Evolutionary conservation across 1,140 invertebrate species (phyloP).

Genomic region (Gryllus bimaculatus): DNA sequence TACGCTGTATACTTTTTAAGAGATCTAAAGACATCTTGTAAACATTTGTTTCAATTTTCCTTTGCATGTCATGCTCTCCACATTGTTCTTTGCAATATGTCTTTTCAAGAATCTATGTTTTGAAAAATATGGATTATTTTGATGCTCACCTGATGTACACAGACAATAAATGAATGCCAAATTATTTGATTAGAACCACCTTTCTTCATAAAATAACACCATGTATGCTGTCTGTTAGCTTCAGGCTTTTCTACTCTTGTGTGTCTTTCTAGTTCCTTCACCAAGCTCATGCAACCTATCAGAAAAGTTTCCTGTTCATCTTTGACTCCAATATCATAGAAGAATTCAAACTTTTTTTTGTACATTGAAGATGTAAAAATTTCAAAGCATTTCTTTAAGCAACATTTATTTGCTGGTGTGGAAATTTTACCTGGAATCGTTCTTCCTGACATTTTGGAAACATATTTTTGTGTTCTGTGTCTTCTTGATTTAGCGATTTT

Average conservation of each 20-base stretch:
- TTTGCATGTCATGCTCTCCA: not conserved
- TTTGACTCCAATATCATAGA: not conserved
- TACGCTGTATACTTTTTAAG: not conserved
- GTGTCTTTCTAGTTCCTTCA: not conserved
- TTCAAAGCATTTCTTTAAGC: not conserved
- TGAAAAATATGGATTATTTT: not conserved
- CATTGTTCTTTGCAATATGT: not conserved
- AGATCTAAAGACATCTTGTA: not conserved
- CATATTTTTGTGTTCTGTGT: not conserved
- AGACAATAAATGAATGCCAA: not conserved
- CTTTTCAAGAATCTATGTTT: not conserved
- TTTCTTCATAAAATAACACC: not conserved
- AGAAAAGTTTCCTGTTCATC: not conserved
- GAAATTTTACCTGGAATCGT: not conserved
- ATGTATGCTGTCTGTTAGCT: not conserved
- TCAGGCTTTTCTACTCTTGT: not conserved
- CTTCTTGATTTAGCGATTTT: not conserved
- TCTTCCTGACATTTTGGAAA: not conserved
- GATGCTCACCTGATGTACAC: not conserved
- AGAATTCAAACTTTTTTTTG: not conserved
- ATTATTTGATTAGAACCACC: not conserved
- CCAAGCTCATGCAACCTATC: conserved; percentile 2
- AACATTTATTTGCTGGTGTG: not conserved
- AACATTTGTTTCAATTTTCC: conserved; percentile 8
- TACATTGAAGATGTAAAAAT: not conserved